Percentiles rank a stretch among this genome's conserved stretches.
Evolutionary conservation across 2,113 vertebrate species (phyloP).

Genomic region (Crotalus horridus): DNA sequence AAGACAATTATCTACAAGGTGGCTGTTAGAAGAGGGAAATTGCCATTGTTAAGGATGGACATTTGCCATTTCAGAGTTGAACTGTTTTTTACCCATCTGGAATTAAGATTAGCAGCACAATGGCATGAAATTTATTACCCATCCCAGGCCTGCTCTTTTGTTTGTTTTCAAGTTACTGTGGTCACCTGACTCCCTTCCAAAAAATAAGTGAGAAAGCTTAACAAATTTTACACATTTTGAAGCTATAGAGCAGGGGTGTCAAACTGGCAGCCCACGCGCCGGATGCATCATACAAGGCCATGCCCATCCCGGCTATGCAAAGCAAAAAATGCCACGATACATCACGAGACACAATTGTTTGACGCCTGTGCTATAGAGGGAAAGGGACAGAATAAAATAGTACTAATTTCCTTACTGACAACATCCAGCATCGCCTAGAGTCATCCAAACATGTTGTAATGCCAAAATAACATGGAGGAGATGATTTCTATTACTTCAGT

Average conservation of each 20-base stretch:
- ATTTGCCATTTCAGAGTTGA: not conserved
- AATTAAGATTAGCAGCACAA: not conserved
- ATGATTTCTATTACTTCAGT: not conserved
- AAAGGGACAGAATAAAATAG: not conserved
- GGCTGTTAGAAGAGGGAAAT: not conserved
- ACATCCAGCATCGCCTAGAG: not conserved
- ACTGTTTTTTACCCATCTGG: not conserved
- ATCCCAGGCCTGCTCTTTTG: not conserved
- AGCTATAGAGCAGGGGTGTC: not conserved
- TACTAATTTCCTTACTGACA: not conserved
- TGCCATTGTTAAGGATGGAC: not conserved
- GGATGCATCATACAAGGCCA: no score
- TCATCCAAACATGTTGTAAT: not conserved
- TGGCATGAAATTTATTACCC: not conserved
- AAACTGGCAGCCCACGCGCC: no score
- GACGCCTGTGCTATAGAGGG: not conserved
- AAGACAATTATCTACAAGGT: not conserved
- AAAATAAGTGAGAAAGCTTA: not conserved
- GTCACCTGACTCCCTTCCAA: not conserved
- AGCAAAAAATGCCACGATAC: no score
- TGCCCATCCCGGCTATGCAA: no score
- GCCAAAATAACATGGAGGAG: not conserved
- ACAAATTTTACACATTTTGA: not conserved
- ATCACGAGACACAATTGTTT: no score
- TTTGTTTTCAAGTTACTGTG: not conserved